Evolutionary conservation across 2,888 invertebrate species (phyloP).

Genomic region (Xestobium rufovillosum): DNA sequence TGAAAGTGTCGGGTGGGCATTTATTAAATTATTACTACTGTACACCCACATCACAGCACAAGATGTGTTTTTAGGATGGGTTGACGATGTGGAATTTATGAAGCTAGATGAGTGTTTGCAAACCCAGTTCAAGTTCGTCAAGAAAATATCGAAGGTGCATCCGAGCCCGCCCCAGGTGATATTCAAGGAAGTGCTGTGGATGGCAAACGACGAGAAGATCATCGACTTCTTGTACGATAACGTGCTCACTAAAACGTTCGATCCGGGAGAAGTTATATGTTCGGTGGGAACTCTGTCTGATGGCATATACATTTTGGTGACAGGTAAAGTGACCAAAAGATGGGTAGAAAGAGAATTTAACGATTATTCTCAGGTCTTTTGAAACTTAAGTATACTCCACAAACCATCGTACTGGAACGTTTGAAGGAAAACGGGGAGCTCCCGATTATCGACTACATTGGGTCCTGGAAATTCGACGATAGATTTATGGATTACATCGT

Average conservation of each 20-base stretch:
- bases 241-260: too few species aligned
- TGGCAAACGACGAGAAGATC: conserved; percentile 19
- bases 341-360: too few species aligned
- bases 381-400: too few species aligned
- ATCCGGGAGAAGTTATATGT: too few species aligned
- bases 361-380: too few species aligned
- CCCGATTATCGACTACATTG: conserved; percentile 50
- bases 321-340: too few species aligned
- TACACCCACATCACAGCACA: too few species aligned
- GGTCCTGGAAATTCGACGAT: conserved; percentile 45
- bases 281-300: too few species aligned
- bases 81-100: conserved; percentile 52
- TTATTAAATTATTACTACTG: too few species aligned
- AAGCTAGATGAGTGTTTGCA: conserved; percentile 48
- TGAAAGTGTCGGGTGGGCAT: conserved; percentile 54
- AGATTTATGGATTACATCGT: conserved; percentile 50
- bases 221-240: conserved; percentile 13
- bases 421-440: conserved; percentile 48
- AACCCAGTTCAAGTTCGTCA: conserved; percentile 45
- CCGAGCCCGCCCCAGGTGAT: conserved; percentile 47
- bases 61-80: conserved; percentile 44
- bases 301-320: too few species aligned
- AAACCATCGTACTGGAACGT: too few species aligned
- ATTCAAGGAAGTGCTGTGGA: conserved; percentile 28
- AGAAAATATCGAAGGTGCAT: conserved; percentile 36